phyloP scores from a whole-genome alignment of 2,113 vertebrate species.

The Melanostigma gelatinosum region DNA sequence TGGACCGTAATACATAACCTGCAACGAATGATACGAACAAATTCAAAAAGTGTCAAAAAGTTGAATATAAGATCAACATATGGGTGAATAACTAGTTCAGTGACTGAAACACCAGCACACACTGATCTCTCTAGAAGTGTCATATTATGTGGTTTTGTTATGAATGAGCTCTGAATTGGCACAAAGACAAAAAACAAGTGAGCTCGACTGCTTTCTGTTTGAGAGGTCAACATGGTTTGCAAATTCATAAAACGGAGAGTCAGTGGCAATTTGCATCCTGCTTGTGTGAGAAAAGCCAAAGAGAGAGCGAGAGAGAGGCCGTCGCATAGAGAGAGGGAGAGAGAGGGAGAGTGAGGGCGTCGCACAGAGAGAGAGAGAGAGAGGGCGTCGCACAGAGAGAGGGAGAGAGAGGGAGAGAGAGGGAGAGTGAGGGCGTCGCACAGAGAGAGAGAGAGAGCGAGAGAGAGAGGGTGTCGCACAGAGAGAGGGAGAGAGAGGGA shows the following conservation, averaged over 20 bases:
- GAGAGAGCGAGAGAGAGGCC: not conserved
- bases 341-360: too few relatives aligned
- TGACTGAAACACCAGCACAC: not conserved
- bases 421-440: too few relatives aligned
- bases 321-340: not conserved
- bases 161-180: not conserved
- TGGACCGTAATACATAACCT: too few relatives aligned
- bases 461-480: too few relatives aligned
- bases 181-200: not conserved
- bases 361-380: not conserved
- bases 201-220: not conserved
- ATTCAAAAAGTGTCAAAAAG: too few relatives aligned
- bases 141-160: not conserved
- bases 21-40: too few relatives aligned
- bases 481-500: too few relatives aligned
- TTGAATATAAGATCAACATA: too few relatives aligned
- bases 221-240: slow-evolving; percentile 1
- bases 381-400: too few relatives aligned
- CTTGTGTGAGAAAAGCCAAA: not conserved
- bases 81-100: not conserved
- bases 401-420: too few relatives aligned
- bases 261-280: slow-evolving; percentile 35
- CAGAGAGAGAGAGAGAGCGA: too few relatives aligned
- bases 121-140: not conserved
- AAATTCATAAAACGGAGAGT: not conserved